phyloP scores from a whole-genome alignment of 64 coral and sea anemone species.

The Acropora yongei region DNA sequence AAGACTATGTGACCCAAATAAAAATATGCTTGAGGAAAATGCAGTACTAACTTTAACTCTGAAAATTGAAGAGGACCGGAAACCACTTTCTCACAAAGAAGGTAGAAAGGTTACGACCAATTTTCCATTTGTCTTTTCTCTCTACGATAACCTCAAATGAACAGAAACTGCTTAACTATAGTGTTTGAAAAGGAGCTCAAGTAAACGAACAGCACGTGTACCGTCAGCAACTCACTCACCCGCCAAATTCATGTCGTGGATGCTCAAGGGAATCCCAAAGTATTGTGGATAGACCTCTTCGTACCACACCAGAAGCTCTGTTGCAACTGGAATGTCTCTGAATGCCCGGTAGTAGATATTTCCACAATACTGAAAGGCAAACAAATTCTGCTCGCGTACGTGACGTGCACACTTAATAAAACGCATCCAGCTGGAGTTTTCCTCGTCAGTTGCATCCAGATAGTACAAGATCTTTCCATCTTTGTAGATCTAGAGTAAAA shows the following conservation, averaged over 20 bases:
- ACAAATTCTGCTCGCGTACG: conserved; percentile 78
- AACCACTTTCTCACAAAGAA: no score
- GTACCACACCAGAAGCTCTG: conserved; percentile 84
- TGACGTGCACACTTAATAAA: conserved; percentile 82
- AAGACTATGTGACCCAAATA: no score
- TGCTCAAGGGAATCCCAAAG: conserved; percentile 69
- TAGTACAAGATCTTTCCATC: conserved; percentile 59
- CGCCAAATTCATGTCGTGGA: conserved; percentile 44
- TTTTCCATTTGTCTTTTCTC: no score
- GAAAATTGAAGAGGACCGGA: neutral
- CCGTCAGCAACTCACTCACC: neutral
- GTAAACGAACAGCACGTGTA: neutral
- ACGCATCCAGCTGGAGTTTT: conserved; percentile 83
- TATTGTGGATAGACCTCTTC: conserved; percentile 77
- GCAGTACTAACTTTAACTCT: neutral
- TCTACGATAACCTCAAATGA: no score
- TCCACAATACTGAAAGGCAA: conserved; percentile 75
- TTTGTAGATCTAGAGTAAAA: conserved; percentile 69
- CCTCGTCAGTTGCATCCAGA: conserved; percentile 70
- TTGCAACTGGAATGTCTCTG: conserved; percentile 72
- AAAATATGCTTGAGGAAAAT: no score
- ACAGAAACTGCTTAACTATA: no score
- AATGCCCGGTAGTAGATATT: conserved; percentile 83
- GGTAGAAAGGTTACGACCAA: no score
- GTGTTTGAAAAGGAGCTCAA: neutral